A percentile compares a stretch with the other conserved stretches of the same genome.
These are phyloP conservation scores for Sialis fuliginosa DNA, from an alignment of 2,888 invertebrate genomes.

Conservation along the genomic window DNA sequence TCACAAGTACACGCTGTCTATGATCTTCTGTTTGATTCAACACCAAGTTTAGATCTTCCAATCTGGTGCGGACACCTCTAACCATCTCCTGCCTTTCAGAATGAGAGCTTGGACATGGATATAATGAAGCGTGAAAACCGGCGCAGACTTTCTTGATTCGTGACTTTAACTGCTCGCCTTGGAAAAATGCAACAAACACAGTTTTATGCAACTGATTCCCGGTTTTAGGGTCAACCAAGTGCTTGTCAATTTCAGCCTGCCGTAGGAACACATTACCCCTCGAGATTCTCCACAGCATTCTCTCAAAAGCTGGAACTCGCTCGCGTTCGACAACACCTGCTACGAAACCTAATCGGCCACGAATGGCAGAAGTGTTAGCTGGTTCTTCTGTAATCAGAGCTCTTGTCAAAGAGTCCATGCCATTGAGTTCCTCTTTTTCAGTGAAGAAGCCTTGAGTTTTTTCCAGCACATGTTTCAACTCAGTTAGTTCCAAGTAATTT, in stretches of 20 bases:
- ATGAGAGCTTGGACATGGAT: slow-evolving; percentile 79
- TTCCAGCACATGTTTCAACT: slow-evolving; percentile 77
- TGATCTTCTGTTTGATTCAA: slow-evolving; percentile 79
- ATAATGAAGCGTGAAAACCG: slow-evolving; percentile 81
- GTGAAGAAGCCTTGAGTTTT: slow-evolving; percentile 83
- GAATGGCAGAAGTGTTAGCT: slow-evolving; percentile 18
- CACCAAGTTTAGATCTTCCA: slow-evolving; percentile 77
- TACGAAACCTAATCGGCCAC: slow-evolving; percentile 55
- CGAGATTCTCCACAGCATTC: slow-evolving; percentile 87
- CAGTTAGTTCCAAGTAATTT: slow-evolving; percentile 81
- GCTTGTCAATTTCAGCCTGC: slow-evolving; percentile 67
- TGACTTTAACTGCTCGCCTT: slow-evolving; percentile 82
- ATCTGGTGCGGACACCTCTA: slow-evolving; percentile 71
- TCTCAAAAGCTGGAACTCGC: slow-evolving; percentile 74
- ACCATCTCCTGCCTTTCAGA: slow-evolving; percentile 78
- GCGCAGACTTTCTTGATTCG: slow-evolving; percentile 87
- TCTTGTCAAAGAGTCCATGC: slow-evolving; percentile 42
- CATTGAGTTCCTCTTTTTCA: slow-evolving; percentile 56
- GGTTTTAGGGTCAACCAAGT: slow-evolving; percentile 67
- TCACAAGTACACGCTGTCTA: slow-evolving; percentile 63
- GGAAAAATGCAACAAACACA: slow-evolving; percentile 77
- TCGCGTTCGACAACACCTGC: slow-evolving; percentile 86
- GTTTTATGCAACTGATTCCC: slow-evolving; percentile 77
- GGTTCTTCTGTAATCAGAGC: slow-evolving; percentile 34
- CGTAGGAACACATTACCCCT: slow-evolving; percentile 81